phyloP scores from a whole-genome alignment of 2,113 vertebrate genomes.

The Notarius lentiginosus region DNA sequence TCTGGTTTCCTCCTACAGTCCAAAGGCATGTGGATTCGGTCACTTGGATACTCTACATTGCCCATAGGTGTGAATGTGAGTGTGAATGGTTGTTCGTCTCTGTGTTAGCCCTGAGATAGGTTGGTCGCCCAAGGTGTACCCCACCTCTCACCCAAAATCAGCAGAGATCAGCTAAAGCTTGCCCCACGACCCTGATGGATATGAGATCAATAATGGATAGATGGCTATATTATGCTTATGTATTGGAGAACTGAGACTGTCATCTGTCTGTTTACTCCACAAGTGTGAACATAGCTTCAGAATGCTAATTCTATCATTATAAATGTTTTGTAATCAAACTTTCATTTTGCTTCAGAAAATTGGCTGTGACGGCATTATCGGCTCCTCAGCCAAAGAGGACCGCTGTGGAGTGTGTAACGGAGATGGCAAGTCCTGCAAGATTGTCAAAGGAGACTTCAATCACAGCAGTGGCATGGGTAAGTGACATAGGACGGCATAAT shows the following conservation, averaged over 20 bases:
- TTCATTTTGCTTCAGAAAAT: conserved; percentile 78
- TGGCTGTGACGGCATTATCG: conserved; percentile 92
- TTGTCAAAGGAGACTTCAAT: conserved; percentile 95
- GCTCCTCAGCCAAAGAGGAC: conserved; percentile 90
- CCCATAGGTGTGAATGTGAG: too few relatives aligned
- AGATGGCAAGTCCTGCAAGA: conserved; percentile 89
- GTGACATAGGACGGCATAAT: conserved; percentile 49
- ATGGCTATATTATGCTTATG: too few relatives aligned
- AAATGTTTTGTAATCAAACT: background rate
- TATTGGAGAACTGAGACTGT: background rate
- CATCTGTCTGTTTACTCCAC: background rate
- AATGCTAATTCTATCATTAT: background rate
- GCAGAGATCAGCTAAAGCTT: too few relatives aligned
- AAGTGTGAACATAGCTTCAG: background rate
- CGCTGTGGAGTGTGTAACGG: conserved; percentile 91
- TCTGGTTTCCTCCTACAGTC: too few relatives aligned
- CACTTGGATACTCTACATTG: too few relatives aligned
- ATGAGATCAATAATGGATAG: too few relatives aligned
- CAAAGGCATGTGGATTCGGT: too few relatives aligned
- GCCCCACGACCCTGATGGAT: too few relatives aligned
- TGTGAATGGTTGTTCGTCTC: too few relatives aligned
- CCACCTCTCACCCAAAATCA: too few relatives aligned
- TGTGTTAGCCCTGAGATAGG: too few relatives aligned
- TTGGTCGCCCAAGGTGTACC: too few relatives aligned
- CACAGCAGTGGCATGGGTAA: conserved; percentile 92